These are phyloP conservation scores for Cebus imitator DNA, from an alignment of 2,113 vertebrate genomes.

Conservation along the genomic window DNA sequence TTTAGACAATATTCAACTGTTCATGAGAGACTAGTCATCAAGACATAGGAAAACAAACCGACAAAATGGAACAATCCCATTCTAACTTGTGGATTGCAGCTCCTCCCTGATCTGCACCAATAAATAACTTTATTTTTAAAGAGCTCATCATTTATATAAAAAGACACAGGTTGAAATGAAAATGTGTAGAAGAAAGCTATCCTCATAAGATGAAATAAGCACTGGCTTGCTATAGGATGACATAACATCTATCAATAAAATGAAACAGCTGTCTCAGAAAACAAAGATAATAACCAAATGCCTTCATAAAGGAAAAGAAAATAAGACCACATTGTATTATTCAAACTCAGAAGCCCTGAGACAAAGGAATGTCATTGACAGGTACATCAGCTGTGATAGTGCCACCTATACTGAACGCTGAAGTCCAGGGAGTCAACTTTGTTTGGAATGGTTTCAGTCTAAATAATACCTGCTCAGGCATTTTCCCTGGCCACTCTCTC, in stretches of 20 bases:
- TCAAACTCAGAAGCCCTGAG: constrained; percentile 37
- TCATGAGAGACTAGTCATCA: constrained; percentile 64
- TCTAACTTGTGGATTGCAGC: constrained; percentile 64
- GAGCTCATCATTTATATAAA: constrained; percentile 81
- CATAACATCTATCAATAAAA: constrained; percentile 93
- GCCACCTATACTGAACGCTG: neutral
- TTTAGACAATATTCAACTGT: constrained; percentile 62
- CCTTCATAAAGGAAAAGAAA: constrained; percentile 85
- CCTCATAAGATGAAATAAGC: constrained; percentile 88
- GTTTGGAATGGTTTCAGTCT: neutral
- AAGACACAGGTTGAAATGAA: constrained; percentile 81
- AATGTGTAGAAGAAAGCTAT: constrained; percentile 80
- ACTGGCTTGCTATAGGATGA: constrained; percentile 84
- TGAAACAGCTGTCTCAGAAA: constrained; percentile 87
- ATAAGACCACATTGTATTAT: constrained; percentile 52
- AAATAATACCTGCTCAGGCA: neutral
- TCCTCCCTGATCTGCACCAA: constrained; percentile 67
- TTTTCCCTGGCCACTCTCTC: neutral
- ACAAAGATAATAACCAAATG: constrained; percentile 87
- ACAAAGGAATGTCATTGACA: constrained; percentile 22
- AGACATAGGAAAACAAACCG: neutral
- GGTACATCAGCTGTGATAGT: neutral
- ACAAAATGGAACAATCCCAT: constrained; percentile 11
- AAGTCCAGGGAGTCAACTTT: neutral
- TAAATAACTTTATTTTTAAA: constrained; percentile 78